Conservation (phyloP, 1,140 invertebrate species). For the Drosophila murphyi region DNA sequence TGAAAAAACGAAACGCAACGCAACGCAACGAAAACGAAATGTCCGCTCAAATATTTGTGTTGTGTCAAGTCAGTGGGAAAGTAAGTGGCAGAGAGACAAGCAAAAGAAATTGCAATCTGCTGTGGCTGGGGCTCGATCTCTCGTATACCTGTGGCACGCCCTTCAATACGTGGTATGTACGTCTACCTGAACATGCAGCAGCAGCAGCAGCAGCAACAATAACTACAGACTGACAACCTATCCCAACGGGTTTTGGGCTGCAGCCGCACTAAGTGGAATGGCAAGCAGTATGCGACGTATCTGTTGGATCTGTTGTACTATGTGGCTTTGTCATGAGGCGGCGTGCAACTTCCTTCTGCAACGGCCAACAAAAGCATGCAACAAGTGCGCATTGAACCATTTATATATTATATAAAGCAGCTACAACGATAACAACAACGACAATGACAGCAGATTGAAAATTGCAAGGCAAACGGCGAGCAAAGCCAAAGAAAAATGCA, state of each 20-base stretch:
- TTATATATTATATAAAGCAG: conserved; percentile 25
- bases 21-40: conserved; percentile 69
- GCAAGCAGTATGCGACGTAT: conserved; percentile 17
- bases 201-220: conserved; percentile 16
- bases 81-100: conserved; percentile 61
- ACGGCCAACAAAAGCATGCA: conserved; percentile 54
- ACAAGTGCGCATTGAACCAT: conserved; percentile 72
- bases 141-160: conserved; percentile 59
- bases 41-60: conserved; percentile 58
- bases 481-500: conserved; percentile 16
- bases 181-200: conserved; percentile 5
- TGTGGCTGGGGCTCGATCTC: conserved; percentile 37
- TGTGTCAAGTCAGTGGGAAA: conserved; percentile 65
- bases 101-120: conserved; percentile 73
- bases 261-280: conserved; percentile 23
- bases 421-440: too few species aligned
- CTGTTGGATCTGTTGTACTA: conserved; percentile 19
- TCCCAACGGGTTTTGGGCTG: conserved; percentile 77
- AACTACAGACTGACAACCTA: conserved; percentile 60
- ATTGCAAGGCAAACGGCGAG: conserved; percentile 38
- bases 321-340: conserved; percentile 34
- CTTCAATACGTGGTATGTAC: conserved; percentile 31
- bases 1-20: conserved; percentile 47
- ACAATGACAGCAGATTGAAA: conserved; percentile 35
- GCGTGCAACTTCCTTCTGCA: conserved; percentile 60